Evolutionary conservation across 2,888 invertebrate species (phyloP).

Genomic region (Lordiphosa fenestrarum): DNA sequence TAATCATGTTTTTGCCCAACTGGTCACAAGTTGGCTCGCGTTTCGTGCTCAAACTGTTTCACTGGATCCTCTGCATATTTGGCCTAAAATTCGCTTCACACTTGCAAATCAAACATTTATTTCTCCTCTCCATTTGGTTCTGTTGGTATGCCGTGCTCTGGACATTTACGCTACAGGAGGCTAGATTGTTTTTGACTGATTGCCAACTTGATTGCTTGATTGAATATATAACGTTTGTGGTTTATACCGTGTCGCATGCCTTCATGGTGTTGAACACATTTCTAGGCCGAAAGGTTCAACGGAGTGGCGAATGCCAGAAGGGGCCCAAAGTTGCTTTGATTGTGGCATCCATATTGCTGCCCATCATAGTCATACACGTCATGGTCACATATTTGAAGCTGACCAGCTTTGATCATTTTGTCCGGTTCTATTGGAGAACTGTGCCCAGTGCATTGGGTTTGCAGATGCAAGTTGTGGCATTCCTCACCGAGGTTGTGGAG

Average conservation of each 20-base stretch:
- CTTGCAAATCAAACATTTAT: constrained; percentile 25
- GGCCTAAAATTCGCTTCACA: constrained; percentile 19
- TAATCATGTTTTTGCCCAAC: constrained; percentile 23
- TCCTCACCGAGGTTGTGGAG: constrained; percentile 43
- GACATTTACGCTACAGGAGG: not conserved
- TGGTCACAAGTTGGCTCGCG: constrained; percentile 25
- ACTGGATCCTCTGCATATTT: constrained; percentile 26
- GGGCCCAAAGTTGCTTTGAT: constrained; percentile 15
- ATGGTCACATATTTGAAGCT: not conserved
- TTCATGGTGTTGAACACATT: constrained; percentile 37
- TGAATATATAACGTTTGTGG: constrained; percentile 12
- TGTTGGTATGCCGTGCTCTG: constrained; percentile 35
- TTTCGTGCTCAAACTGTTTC: constrained; percentile 22
- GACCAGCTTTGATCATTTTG: not conserved
- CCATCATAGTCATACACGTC: constrained; percentile 8
- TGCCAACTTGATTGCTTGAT: constrained; percentile 41
- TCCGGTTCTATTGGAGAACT: constrained; percentile 14
- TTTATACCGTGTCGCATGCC: constrained; percentile 25
- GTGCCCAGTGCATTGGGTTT: constrained; percentile 32
- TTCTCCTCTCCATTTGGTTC: constrained; percentile 31
- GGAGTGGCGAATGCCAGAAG: not conserved
- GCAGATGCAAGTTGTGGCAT: constrained; percentile 42
- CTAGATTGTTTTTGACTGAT: accelerated
- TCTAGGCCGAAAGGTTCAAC: constrained; percentile 1
- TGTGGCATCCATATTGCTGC: constrained; percentile 4